These are phyloP conservation scores for Aviceda subcristata DNA, from an alignment of 2,113 vertebrate species.

Conservation along the genomic window DNA sequence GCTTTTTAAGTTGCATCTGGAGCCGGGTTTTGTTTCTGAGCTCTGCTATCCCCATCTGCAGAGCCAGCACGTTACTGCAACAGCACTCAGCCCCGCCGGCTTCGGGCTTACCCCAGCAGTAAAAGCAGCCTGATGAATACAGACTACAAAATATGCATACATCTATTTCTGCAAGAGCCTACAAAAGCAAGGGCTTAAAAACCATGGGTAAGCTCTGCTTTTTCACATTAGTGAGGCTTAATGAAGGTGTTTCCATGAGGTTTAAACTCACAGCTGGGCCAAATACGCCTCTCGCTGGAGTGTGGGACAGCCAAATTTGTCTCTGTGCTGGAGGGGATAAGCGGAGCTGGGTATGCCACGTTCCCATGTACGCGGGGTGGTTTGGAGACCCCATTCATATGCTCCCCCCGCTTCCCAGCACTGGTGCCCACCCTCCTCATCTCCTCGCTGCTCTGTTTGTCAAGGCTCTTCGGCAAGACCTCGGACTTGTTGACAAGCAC, in stretches of 20 bases:
- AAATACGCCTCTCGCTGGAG: neutral
- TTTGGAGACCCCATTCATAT: neutral
- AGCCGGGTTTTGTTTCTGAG: neutral
- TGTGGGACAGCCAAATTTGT: neutral
- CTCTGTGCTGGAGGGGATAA: rapidly evolving
- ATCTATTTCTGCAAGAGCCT: neutral
- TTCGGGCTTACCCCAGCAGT: rapidly evolving
- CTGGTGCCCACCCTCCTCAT: neutral
- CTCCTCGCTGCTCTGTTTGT: constrained; percentile 58
- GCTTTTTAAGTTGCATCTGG: neutral
- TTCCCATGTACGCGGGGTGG: rapidly evolving
- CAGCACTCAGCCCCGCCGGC: neutral
- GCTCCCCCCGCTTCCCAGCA: neutral
- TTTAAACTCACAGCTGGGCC: neutral
- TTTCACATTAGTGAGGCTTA: neutral
- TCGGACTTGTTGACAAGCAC: constrained; percentile 66
- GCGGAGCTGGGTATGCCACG: rapidly evolving
- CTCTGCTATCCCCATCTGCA: constrained; percentile 64
- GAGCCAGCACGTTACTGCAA: constrained; percentile 42
- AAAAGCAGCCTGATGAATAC: neutral
- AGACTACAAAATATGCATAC: neutral
- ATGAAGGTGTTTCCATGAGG: neutral
- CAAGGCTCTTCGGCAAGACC: constrained; percentile 51
- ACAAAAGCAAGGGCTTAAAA: neutral
- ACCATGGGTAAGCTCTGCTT: neutral